Evolutionary conservation across 1,140 invertebrate genomes (phyloP).

Genomic region (Sinella curviseta): DNA sequence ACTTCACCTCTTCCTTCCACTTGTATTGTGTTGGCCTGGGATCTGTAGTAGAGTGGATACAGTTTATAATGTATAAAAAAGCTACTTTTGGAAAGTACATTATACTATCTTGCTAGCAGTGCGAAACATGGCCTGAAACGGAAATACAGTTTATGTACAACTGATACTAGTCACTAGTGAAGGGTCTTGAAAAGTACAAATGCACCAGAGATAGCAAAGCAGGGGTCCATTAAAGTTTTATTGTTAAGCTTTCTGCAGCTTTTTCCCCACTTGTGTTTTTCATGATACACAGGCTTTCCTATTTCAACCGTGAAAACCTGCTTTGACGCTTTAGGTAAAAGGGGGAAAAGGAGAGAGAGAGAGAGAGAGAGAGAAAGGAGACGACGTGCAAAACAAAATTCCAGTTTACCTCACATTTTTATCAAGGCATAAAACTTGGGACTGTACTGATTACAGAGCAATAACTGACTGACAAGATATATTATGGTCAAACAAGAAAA

Average conservation of each 20-base stretch:
- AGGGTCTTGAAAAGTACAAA: background rate
- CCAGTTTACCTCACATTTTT: background rate
- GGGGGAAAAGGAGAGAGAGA: background rate
- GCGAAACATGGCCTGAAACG: background rate
- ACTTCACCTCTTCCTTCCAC: no score
- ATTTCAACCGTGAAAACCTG: background rate
- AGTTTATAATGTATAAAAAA: no score
- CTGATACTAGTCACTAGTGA: background rate
- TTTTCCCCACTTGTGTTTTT: background rate
- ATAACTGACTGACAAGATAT: background rate
- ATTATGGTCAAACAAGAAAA: background rate
- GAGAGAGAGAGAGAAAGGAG: background rate
- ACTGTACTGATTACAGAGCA: background rate
- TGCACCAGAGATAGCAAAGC: background rate
- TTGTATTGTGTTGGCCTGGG: no score
- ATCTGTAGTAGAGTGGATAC: no score
- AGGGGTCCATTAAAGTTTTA: slow-evolving; percentile 8
- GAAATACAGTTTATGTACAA: background rate
- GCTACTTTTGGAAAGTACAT: no score
- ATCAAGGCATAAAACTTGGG: background rate
- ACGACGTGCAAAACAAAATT: background rate
- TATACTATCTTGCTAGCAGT: no score
- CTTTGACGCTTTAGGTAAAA: background rate
- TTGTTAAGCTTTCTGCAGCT: background rate
- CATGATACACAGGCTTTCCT: background rate